A percentile compares a stretch with the other conserved stretches of the same genome.
These are phyloP conservation scores for Bolinopsis microptera DNA, from an alignment of 37 sponge, comb jelly and placozoan genomes.

Conservation along the genomic window DNA sequence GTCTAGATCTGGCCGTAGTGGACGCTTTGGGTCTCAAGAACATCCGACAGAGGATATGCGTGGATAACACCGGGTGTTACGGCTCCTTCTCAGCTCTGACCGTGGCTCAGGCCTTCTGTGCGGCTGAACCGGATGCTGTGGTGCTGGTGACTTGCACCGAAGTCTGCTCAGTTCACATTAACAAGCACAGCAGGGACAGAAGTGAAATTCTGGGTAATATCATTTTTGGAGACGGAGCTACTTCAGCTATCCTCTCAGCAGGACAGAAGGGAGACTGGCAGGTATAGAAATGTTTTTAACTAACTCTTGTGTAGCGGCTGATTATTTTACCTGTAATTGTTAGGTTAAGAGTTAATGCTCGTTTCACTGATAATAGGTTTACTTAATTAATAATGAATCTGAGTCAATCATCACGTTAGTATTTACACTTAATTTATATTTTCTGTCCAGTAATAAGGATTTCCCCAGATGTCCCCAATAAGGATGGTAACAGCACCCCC, in stretches of 20 bases:
- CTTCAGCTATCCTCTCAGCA: conserved; percentile 44
- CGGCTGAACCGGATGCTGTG: conserved; percentile 24
- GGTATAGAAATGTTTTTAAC: not conserved
- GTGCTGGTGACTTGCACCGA: conserved; percentile 55
- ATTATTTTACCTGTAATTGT: no score
- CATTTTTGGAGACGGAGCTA: conserved; percentile 52
- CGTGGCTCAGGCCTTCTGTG: conserved; percentile 62
- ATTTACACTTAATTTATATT: no score
- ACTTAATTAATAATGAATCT: no score
- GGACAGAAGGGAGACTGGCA: conserved; percentile 57
- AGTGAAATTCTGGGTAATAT: conserved; percentile 59
- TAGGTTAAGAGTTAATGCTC: no score
- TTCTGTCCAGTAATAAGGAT: no score
- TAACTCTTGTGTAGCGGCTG: no score
- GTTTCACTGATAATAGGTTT: no score
- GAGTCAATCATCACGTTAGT: no score
- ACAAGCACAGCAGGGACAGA: conserved; percentile 32
- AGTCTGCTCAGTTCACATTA: conserved; percentile 62
- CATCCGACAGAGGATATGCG: conserved; percentile 58
- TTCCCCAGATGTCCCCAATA: conserved; percentile 53
- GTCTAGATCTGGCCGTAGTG: conserved; percentile 44
- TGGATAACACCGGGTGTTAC: conserved; percentile 59
- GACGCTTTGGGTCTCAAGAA: conserved; percentile 47
- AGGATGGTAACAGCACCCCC: conserved; percentile 54
- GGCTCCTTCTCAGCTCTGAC: conserved; percentile 56